These are phyloP conservation scores for Vulpes vulpes DNA, from an alignment of 2,113 vertebrate genomes.

Conservation along the genomic window DNA sequence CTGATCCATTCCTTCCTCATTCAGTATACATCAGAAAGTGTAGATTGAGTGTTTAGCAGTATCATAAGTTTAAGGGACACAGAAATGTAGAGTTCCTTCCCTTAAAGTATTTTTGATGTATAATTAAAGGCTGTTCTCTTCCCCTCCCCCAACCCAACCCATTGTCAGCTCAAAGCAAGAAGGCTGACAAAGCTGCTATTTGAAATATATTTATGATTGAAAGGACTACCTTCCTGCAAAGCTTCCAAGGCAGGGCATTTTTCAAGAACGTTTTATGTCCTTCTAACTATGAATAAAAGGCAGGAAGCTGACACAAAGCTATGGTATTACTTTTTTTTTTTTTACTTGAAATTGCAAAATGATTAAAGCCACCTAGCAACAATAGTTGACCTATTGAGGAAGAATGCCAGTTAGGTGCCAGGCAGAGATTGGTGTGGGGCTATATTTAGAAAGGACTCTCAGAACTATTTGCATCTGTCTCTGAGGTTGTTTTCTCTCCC, in stretches of 20 bases:
- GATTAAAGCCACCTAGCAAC: constrained; percentile 31
- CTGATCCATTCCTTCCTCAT: background rate
- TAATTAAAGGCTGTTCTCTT: constrained; percentile 21
- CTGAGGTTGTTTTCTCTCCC: background rate
- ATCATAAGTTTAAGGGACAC: background rate
- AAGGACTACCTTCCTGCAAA: background rate
- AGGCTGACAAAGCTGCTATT: constrained; percentile 22
- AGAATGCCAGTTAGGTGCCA: background rate
- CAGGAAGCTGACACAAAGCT: constrained; percentile 15
- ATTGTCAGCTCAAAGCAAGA: constrained; percentile 40
- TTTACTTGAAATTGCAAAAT: constrained; percentile 52
- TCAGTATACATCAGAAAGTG: background rate
- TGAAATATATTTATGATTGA: constrained; percentile 62
- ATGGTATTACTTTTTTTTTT: background rate
- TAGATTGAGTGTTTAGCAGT: background rate
- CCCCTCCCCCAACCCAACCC: background rate
- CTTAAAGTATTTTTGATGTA: background rate
- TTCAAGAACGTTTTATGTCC: constrained; percentile 14
- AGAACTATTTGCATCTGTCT: background rate
- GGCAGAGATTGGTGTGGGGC: background rate
- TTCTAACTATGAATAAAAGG: constrained; percentile 63
- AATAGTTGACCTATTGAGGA: constrained; percentile 28
- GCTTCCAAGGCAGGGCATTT: constrained; percentile 15
- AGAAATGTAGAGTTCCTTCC: background rate
- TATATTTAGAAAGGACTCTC: background rate